A percentile compares a stretch with the other conserved stretches of the same genome.
phyloP scores from a whole-genome alignment of 1,140 invertebrate species.

The Proales similis region DNA sequence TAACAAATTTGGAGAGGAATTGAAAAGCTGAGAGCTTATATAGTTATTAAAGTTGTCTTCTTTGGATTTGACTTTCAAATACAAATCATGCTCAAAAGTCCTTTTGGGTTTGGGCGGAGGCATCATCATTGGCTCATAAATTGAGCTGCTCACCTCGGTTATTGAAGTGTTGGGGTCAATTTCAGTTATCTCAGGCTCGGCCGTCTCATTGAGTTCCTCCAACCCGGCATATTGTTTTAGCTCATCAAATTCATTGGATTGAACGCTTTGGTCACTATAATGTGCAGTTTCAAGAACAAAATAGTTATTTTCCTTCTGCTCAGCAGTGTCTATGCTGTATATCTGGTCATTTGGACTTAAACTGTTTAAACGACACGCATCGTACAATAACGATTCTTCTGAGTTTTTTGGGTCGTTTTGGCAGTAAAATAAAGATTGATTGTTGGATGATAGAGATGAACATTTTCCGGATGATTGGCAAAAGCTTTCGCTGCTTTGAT shows the following conservation, averaged over 20 bases:
- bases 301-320: background rate
- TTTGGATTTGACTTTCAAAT: background rate
- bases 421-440: too few relatives aligned
- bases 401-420: too few relatives aligned
- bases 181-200: too few relatives aligned
- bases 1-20: background rate
- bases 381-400: too few relatives aligned
- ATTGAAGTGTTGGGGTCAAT: too few relatives aligned
- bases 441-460: too few relatives aligned
- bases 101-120: constrained; percentile 24
- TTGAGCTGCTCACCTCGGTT: too few relatives aligned
- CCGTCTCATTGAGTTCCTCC: background rate
- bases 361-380: too few relatives aligned
- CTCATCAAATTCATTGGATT: background rate
- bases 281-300: background rate
- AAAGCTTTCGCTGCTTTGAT: constrained; percentile 12
- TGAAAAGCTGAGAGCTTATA: background rate
- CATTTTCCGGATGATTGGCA: constrained; percentile 3
- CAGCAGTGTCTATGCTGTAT: too few relatives aligned
- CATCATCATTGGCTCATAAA: background rate
- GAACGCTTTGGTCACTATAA: constrained; percentile 15
- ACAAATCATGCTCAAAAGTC: constrained; percentile 36
- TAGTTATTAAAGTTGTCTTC: background rate
- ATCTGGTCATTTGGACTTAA: too few relatives aligned
- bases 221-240: constrained; percentile 12